These are phyloP conservation scores for Mesembrinibis cayennensis DNA, from an alignment of 2,113 vertebrate genomes.

Conservation along the genomic window DNA sequence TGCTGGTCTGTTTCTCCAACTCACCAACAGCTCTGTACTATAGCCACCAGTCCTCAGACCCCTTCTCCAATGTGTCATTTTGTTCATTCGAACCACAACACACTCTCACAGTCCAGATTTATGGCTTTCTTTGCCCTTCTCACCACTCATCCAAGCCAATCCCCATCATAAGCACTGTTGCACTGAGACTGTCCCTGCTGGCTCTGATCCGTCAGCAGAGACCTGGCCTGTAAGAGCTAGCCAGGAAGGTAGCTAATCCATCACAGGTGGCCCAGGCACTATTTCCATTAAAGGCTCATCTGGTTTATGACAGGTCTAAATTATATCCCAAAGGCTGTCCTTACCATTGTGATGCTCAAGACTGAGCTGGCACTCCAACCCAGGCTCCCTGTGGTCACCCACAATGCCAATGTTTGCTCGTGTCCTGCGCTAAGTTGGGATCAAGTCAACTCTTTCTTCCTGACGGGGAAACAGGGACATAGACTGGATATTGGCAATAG, in stretches of 20 bases:
- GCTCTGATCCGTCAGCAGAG: background rate
- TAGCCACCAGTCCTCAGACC: background rate
- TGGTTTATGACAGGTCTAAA: background rate
- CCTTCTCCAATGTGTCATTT: background rate
- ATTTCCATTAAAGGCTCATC: background rate
- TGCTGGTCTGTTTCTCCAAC: background rate
- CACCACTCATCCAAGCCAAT: background rate
- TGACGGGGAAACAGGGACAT: background rate
- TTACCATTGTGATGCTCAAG: background rate
- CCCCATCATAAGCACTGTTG: background rate
- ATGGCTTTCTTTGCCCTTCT: background rate
- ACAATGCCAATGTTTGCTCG: fast-evolving
- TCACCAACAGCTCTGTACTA: background rate
- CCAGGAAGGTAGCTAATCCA: background rate
- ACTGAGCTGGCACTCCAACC: background rate
- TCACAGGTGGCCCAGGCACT: background rate
- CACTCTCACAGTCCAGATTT: background rate
- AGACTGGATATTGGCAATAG: too few relatives aligned
- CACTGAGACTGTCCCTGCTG: background rate
- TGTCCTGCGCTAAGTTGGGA: background rate
- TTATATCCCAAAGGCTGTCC: background rate
- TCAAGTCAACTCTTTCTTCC: background rate
- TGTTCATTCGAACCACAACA: background rate
- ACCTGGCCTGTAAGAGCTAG: background rate
- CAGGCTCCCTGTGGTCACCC: background rate